These are phyloP conservation scores for Siniperca undulata DNA, from an alignment of 2,797 vertebrate genomes.

Conservation along the genomic window DNA sequence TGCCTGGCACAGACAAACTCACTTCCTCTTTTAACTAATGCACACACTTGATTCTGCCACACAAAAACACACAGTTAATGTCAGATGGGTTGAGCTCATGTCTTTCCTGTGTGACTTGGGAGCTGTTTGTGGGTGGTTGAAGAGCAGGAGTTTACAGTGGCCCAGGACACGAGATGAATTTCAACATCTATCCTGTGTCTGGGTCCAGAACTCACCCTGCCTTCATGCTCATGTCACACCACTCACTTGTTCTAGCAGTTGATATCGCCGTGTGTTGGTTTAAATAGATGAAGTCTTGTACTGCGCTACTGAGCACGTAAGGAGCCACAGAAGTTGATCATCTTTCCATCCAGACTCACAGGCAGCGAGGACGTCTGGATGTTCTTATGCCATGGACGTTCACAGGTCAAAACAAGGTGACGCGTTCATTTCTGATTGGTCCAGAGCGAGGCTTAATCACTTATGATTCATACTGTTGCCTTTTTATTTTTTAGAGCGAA, in stretches of 20 bases:
- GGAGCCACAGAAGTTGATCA: background rate
- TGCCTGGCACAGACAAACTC: conserved; percentile 49
- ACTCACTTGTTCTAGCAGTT: conserved; percentile 15
- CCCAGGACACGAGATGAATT: conserved; percentile 32
- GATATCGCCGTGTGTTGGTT: background rate
- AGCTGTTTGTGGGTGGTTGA: conserved; percentile 31
- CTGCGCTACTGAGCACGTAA: background rate
- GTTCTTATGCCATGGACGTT: background rate
- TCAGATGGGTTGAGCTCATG: background rate
- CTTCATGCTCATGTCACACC: background rate
- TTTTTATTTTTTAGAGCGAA: conserved; percentile 32
- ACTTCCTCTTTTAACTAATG: conserved; percentile 29
- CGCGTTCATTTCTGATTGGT: conserved; percentile 20
- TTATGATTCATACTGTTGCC: conserved; percentile 46
- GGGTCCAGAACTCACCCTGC: background rate
- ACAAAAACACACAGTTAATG: conserved; percentile 1
- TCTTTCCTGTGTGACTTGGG: conserved; percentile 9
- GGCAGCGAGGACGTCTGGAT: background rate
- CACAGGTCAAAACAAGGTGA: conserved; percentile 32
- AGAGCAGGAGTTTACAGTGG: conserved; percentile 30
- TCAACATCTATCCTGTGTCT: conserved; percentile 14
- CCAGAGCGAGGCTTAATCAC: conserved; percentile 24
- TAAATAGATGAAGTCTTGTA: background rate
- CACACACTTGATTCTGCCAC: background rate
- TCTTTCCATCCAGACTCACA: conserved; percentile 4